Conservation (phyloP, 1,140 invertebrate species). For the Macrocentrus cingulum region DNA sequence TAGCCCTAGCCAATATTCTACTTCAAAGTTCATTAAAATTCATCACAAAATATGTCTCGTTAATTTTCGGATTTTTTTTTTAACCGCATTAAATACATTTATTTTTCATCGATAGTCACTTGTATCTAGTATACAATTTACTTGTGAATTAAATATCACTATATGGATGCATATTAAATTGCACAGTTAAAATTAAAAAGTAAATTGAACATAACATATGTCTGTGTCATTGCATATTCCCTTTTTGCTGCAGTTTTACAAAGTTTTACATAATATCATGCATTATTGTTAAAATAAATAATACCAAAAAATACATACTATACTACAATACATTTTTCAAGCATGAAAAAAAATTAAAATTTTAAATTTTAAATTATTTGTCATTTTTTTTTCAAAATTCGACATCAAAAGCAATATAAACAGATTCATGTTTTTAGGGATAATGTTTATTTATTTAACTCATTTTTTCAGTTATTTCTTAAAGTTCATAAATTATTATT, state of each 20-base stretch:
- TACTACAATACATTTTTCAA: no score
- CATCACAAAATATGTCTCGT: slow-evolving; percentile 21
- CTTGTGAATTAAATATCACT: neutral
- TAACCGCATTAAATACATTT: neutral
- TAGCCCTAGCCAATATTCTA: slow-evolving; percentile 38
- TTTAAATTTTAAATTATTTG: no score
- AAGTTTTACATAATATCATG: neutral
- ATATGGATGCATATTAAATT: neutral
- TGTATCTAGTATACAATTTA: neutral
- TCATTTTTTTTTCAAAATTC: no score
- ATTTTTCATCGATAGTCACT: neutral
- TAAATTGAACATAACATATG: neutral
- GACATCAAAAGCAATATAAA: no score
- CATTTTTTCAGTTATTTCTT: no score
- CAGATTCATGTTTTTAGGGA: no score
- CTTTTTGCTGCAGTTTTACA: slow-evolving; percentile 7
- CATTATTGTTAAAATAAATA: neutral
- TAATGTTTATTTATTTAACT: no score
- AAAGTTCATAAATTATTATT: no score
- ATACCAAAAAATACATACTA: no score
- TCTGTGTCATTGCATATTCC: slow-evolving; percentile 8
- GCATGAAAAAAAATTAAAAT: no score
- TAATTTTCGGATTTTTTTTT: no score
- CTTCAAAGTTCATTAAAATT: slow-evolving; percentile 42
- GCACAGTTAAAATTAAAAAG: neutral